Base-by-base conservation (phyloP, 2,797 vertebrate species). In the Channa striata region DNA sequence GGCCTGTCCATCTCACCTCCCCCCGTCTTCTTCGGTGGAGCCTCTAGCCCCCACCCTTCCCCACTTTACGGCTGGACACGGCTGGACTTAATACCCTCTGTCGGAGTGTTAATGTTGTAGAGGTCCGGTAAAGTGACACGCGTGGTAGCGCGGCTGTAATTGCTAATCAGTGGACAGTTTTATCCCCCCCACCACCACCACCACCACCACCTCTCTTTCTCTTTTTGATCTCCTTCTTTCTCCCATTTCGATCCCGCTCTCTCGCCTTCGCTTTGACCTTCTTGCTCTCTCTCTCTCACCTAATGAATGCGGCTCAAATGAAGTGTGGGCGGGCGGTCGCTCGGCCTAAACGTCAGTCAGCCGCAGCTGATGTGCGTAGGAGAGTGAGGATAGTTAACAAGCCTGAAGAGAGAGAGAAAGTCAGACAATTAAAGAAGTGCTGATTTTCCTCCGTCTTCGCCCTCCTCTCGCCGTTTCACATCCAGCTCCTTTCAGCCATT, bases 91-190 rank as follows among this genome's bases (percentile, higher is more conserved):
- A 92, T 92, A 89, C 80, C 86, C 73, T 74, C 67, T 80, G 92
- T 90, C 84, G 85, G 71, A 52, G 82, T 79, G 92, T 91, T 94
- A 93, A 94, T 92, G 93, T 87, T 87, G 92, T 72, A 77, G 89
- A 90, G 91, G 90, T 92, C 90, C 90, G 87, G 83, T 78, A 90
- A 88, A 91, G 91, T 93, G 94, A 94, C 93, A 93, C 87, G 85
- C 84, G 87, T 90, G 74, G 85, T 86, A 84, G 85, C 84, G 20
- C 79, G 43, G 50, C 85, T 82, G 74, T 93, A 93, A 93, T 94
- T 93, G 91, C 93, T 94, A 94, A 94, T 94, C 93, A 94, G 89
- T 14, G 72, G 93, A 91, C 90, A 84, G 89, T 93, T 93, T 91
- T 91, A 92, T 90, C 85, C 75, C 74, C 75, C 71, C 59, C 73